A percentile compares a stretch with the other conserved stretches of the same genome.
These are phyloP conservation scores for Spilarctia lutea DNA, from an alignment of 2,888 invertebrate species.

Conservation along the genomic window DNA sequence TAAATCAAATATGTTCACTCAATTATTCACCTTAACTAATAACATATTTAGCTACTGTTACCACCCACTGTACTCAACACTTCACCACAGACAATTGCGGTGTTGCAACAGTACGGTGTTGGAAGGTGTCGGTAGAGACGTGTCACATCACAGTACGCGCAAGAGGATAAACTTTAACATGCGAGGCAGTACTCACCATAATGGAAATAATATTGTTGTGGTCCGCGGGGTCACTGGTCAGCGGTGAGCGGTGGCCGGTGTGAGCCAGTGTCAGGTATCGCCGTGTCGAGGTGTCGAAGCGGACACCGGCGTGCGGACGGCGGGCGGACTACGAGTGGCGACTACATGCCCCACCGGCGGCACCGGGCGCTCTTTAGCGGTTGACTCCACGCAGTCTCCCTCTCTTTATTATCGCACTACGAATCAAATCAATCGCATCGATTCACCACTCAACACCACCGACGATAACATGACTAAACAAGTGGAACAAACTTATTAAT, in stretches of 20 bases:
- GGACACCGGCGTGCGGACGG: slow-evolving; percentile 7
- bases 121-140: slow-evolving; percentile 12
- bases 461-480: slow-evolving; percentile 30
- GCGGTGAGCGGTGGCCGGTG: neutral
- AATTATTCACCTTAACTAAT: neutral
- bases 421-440: slow-evolving; percentile 15
- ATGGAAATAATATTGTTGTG: slow-evolving; percentile 8
- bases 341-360: slow-evolving; percentile 13
- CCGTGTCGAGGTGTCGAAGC: neutral
- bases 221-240: slow-evolving; percentile 6
- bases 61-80: too few species aligned
- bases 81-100: neutral
- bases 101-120: neutral
- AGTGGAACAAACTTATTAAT: slow-evolving; percentile 1
- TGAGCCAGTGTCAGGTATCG: slow-evolving; percentile 1
- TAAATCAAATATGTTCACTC: neutral
- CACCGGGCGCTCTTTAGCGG: slow-evolving; percentile 17
- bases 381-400: slow-evolving; percentile 14
- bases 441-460: slow-evolving; percentile 17
- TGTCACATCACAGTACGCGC: neutral
- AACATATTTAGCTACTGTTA: neutral
- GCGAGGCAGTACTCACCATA: slow-evolving; percentile 14
- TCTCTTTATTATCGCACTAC: slow-evolving; percentile 13
- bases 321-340: neutral
- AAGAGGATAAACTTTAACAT: neutral